These are phyloP conservation scores for Drosophila parvula DNA, from an alignment of 1,140 invertebrate species.

Conservation along the genomic window DNA sequence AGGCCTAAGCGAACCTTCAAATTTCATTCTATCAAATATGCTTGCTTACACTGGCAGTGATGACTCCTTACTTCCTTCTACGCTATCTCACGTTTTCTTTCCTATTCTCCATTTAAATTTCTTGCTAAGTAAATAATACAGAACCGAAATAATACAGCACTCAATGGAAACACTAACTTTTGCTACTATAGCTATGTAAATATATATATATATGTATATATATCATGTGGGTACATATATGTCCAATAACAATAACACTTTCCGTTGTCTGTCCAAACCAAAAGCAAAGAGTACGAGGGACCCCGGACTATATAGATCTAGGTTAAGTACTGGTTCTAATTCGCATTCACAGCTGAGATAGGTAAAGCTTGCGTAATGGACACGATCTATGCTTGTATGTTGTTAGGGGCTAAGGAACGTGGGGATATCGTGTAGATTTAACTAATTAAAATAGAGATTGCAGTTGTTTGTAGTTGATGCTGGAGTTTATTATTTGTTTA, in stretches of 20 bases:
- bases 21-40: conserved; percentile 32
- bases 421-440: conserved; percentile 65
- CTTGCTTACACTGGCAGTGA: conserved; percentile 70
- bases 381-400: conserved; percentile 23
- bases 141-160: conserved; percentile 8
- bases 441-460: conserved; percentile 74
- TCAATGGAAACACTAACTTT: conserved; percentile 23
- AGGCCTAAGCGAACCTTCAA: conserved; percentile 23
- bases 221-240: conserved; percentile 30
- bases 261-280: conserved; percentile 11
- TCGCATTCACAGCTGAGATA: conserved; percentile 70
- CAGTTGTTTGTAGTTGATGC: conserved; percentile 43
- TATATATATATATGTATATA: conserved; percentile 27
- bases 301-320: conserved; percentile 21
- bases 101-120: neutral
- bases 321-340: conserved; percentile 32
- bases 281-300: conserved; percentile 30
- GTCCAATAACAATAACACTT: conserved; percentile 67
- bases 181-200: conserved; percentile 32
- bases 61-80: conserved; percentile 36
- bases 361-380: conserved; percentile 55
- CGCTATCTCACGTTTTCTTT: neutral
- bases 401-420: conserved; percentile 21
- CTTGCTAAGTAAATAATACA: conserved; percentile 24
- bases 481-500: conserved; percentile 38